Conservation (phyloP, 2,113 vertebrate genomes). For the Cyanistes caeruleus region DNA sequence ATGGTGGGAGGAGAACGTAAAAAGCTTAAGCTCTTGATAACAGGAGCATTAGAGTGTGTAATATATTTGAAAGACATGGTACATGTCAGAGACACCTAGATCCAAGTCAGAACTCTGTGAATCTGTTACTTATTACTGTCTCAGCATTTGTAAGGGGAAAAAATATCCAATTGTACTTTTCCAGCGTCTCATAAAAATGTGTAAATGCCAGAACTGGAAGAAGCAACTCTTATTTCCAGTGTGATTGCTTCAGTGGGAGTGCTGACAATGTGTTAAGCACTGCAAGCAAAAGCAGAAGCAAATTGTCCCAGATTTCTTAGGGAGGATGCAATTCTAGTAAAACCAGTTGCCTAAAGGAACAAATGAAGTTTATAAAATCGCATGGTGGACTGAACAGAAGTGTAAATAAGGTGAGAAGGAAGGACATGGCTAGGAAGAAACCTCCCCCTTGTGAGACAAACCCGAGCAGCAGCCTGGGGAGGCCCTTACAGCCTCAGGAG, state of each 20-base stretch:
- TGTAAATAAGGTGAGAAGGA: background rate
- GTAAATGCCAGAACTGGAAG: slow-evolving; percentile 44
- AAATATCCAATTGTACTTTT: background rate
- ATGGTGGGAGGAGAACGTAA: background rate
- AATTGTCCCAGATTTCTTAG: background rate
- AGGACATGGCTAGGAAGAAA: background rate
- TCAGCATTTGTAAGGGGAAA: background rate
- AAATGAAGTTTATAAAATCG: background rate
- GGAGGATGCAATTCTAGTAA: background rate
- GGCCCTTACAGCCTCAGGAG: background rate
- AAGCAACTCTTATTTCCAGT: background rate
- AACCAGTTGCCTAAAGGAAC: background rate
- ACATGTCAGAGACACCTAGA: slow-evolving; percentile 31
- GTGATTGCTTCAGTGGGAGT: background rate
- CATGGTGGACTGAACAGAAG: background rate
- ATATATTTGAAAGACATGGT: background rate
- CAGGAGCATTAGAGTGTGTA: background rate
- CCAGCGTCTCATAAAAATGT: background rate
- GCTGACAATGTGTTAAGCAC: background rate
- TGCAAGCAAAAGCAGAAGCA: background rate
- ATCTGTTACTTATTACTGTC: slow-evolving; percentile 18
- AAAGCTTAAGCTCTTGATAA: background rate
- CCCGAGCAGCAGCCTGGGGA: background rate
- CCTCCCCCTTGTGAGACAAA: background rate
- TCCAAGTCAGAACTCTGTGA: background rate